A percentile compares a stretch with the other conserved stretches of the same genome.
Conservation (phyloP, 1,140 invertebrate species). For the Papilio polyxenes region DNA sequence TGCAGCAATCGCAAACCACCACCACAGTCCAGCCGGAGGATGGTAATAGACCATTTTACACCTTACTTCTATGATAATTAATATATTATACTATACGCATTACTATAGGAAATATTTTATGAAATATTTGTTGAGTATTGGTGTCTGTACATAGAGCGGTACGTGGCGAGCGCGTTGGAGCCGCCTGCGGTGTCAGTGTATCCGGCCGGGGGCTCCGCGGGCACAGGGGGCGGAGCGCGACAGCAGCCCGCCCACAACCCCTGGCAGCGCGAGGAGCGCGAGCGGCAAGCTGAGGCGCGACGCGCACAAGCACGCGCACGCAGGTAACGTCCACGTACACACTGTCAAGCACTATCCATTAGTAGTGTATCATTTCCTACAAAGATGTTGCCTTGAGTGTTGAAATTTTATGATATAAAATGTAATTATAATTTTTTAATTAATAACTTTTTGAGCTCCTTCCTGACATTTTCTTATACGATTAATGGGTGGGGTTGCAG, state of each 20-base stretch:
- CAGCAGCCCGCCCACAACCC: conserved; percentile 84
- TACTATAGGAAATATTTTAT: too few relatives aligned
- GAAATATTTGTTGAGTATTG: not conserved
- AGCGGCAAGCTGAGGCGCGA: conserved; percentile 87
- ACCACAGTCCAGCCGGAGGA: conserved; percentile 64
- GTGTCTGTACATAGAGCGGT: conserved; percentile 58
- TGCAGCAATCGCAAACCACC: conserved; percentile 42
- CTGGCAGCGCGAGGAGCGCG: conserved; percentile 94
- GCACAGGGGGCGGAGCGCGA: conserved; percentile 58
- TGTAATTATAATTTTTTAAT: not conserved
- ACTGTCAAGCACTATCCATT: not conserved
- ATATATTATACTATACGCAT: not conserved
- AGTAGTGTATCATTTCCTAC: not conserved
- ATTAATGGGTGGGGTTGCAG: conserved; percentile 81
- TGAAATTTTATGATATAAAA: not conserved
- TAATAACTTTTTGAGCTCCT: not conserved
- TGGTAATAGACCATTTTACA: conserved; percentile 51
- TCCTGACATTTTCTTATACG: not conserved
- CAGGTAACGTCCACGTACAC: conserved; percentile 48
- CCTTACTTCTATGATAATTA: not conserved
- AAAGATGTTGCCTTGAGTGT: not conserved
- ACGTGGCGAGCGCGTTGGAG: conserved; percentile 87
- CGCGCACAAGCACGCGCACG: conserved; percentile 83
- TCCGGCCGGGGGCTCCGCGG: conserved; percentile 66
- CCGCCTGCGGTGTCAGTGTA: conserved; percentile 88